phyloP scores from a whole-genome alignment of 2,888 invertebrate species.

The Eubasilissa splendida region DNA sequence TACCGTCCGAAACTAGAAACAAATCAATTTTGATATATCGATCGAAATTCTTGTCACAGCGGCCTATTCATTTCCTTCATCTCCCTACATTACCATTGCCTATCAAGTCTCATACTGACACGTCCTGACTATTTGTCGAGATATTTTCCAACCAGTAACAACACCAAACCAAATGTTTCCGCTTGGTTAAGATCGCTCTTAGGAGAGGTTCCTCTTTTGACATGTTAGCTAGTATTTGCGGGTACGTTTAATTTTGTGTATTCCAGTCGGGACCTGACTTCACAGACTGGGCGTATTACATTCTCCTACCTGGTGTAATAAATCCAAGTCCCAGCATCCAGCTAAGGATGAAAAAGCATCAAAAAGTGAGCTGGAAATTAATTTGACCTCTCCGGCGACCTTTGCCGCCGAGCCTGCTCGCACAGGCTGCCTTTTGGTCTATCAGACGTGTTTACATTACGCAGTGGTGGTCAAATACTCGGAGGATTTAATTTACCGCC shows the following conservation, averaged over 20 bases:
- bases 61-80: constrained; percentile 29
- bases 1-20: constrained; percentile 1
- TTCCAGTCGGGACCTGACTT: constrained; percentile 26
- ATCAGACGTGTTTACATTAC: constrained; percentile 40
- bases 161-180: neutral
- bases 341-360: constrained; percentile 50
- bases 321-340: constrained; percentile 47
- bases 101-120: constrained; percentile 4
- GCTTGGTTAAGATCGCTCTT: too few species aligned
- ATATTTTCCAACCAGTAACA: neutral
- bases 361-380: constrained; percentile 55
- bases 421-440: constrained; percentile 41
- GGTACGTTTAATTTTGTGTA: neutral
- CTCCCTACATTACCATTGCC: neutral
- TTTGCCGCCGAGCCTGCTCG: constrained; percentile 48
- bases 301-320: constrained; percentile 45
- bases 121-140: neutral
- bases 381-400: constrained; percentile 57
- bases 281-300: constrained; percentile 42
- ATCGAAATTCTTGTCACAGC: constrained; percentile 34
- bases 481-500: constrained; percentile 15
- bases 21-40: constrained; percentile 38
- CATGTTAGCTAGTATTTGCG: neutral
- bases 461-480: constrained; percentile 27
- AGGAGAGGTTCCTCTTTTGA: neutral